phyloP scores from a whole-genome alignment of 1,140 invertebrate species.

The Aphaenogaster floridana region DNA sequence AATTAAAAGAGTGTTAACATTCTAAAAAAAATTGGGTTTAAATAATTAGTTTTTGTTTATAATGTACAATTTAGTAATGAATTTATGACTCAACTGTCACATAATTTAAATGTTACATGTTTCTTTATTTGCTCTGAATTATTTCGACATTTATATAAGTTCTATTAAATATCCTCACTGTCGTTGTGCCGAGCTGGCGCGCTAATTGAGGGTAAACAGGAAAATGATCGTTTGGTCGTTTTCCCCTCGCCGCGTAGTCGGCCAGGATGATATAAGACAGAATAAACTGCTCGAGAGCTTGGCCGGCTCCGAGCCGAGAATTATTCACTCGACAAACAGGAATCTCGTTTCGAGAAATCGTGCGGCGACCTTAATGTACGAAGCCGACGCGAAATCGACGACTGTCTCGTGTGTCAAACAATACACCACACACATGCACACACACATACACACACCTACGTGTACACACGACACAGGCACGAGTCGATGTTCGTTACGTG shows the following conservation, averaged over 20 bases:
- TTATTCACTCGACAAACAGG: constrained; percentile 52
- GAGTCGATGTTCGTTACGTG: constrained; percentile 34
- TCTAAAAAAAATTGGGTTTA: not conserved
- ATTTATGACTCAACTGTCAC: not conserved
- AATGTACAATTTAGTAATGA: not conserved
- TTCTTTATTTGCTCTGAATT: not conserved
- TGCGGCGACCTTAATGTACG: constrained; percentile 8
- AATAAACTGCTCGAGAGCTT: constrained; percentile 35
- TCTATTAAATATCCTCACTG: constrained; percentile 24
- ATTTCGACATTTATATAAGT: constrained; percentile 13
- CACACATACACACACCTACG: not conserved
- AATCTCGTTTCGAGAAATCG: constrained; percentile 53
- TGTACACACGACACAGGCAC: not conserved
- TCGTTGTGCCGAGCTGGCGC: not conserved
- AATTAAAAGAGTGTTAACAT: not conserved
- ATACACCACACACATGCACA: constrained; percentile 11
- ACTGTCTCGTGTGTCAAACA: not conserved
- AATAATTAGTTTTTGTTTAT: not conserved
- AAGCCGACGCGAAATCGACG: not conserved
- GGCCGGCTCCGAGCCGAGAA: not conserved
- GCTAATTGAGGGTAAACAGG: constrained; percentile 39
- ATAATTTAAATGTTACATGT: not conserved
- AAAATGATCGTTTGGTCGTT: constrained; percentile 34
- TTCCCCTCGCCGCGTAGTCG: not conserved
- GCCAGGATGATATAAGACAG: constrained; percentile 23